phyloP scores from a whole-genome alignment of 2,888 invertebrate species.

The Epinotia demarniana region DNA sequence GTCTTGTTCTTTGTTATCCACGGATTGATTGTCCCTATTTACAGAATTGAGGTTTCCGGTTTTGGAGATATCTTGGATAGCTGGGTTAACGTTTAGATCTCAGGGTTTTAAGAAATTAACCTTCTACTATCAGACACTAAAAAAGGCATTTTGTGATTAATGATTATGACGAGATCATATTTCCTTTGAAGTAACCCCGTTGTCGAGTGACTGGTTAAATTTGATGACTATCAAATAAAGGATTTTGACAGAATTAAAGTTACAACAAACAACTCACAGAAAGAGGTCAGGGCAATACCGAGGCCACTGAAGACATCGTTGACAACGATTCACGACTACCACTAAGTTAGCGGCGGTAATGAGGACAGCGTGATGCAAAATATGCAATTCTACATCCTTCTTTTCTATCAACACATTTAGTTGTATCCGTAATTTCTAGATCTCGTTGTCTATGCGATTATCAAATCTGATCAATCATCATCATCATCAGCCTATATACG shows the following conservation, averaged over 20 bases:
- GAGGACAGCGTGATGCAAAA: not conserved
- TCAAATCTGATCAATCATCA: not conserved
- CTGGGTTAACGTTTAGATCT: constrained; percentile 26
- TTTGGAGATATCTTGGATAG: constrained; percentile 17
- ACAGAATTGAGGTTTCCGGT: constrained; percentile 32
- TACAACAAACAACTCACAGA: not conserved
- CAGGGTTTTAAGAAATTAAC: not conserved
- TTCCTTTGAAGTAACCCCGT: not conserved
- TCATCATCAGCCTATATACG: no score
- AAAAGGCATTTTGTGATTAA: not conserved
- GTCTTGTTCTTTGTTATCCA: constrained; percentile 38
- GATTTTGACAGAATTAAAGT: not conserved
- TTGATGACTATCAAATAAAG: not conserved
- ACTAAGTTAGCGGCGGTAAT: not conserved
- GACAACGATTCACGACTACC: not conserved
- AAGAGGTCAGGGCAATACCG: not conserved
- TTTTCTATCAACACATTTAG: not conserved
- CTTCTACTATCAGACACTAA: no score
- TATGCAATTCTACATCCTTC: not conserved
- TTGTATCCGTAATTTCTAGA: not conserved
- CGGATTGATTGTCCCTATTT: constrained; percentile 34
- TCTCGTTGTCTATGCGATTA: not conserved
- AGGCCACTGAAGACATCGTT: not conserved
- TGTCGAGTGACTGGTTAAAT: no score
- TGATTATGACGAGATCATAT: not conserved